Conservation (phyloP, 2,888 invertebrate species). For the Caenorhabditis imperialis region DNA sequence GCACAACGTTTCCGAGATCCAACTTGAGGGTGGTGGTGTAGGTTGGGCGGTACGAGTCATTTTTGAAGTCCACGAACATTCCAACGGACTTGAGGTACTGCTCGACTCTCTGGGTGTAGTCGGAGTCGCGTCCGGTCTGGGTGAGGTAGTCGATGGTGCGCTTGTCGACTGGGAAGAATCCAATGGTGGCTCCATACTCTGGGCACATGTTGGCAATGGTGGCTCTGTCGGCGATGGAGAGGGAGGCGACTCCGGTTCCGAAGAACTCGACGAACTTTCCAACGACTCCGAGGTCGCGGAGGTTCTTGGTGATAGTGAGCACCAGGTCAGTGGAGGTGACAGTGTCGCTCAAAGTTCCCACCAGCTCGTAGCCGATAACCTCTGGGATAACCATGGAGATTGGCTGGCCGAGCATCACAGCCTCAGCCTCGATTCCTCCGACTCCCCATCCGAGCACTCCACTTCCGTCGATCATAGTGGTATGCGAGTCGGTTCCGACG, state of each 20-base stretch:
- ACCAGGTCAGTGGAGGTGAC: constrained; percentile 97
- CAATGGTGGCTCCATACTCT: constrained; percentile 91
- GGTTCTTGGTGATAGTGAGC: constrained; percentile 94
- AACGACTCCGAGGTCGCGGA: constrained; percentile 93
- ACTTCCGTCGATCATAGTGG: constrained; percentile 90
- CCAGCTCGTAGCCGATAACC: constrained; percentile 92
- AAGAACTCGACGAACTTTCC: constrained; percentile 99
- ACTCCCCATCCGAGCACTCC: constrained; percentile 92
- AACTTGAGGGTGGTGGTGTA: constrained; percentile 83
- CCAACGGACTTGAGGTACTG: constrained; percentile 87
- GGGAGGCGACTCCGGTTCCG: constrained; percentile 90
- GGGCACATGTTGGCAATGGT: constrained; percentile 99
- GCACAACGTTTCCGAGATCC: constrained; percentile 90
- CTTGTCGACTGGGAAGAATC: constrained; percentile 77
- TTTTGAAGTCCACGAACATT: constrained; percentile 88
- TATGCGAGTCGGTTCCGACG: constrained; percentile 98
- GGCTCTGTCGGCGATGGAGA: constrained; percentile 93
- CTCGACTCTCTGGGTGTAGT: constrained; percentile 79
- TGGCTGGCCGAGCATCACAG: constrained; percentile 97
- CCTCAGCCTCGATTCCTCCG: constrained; percentile 94
- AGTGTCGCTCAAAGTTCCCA: constrained; percentile 87
- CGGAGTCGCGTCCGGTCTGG: constrained; percentile 72
- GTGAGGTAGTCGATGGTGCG: constrained; percentile 71
- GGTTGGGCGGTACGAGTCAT: constrained; percentile 79
- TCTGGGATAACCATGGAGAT: constrained; percentile 86